phyloP scores from a whole-genome alignment of 2,797 vertebrate species.

The Cygnus olor region DNA sequence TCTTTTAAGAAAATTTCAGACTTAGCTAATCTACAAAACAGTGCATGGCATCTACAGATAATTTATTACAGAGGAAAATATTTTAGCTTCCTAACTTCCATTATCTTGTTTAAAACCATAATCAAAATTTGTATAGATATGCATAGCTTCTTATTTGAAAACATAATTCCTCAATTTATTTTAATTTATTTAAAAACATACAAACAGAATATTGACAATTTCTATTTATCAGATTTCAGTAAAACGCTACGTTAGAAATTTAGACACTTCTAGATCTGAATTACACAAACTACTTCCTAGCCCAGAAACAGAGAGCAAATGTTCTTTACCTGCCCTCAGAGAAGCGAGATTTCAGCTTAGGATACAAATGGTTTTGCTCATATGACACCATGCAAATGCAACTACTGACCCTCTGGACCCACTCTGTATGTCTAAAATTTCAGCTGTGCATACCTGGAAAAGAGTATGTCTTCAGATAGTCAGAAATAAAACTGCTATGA shows the following conservation, averaged over 20 bases:
- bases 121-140: neutral
- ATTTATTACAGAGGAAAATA: neutral
- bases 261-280: neutral
- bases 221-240: neutral
- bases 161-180: neutral
- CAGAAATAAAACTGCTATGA: neutral
- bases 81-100: neutral
- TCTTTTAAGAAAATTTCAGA: neutral
- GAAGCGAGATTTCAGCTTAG: neutral
- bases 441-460: neutral
- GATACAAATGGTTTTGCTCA: neutral
- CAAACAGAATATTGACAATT: neutral
- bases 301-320: neutral
- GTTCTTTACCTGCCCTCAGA: neutral
- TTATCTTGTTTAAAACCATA: neutral
- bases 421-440: neutral
- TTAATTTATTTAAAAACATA: neutral
- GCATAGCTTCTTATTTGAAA: neutral
- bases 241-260: neutral
- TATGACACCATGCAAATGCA: neutral
- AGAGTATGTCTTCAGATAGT: neutral
- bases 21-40: neutral
- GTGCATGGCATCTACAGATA: neutral
- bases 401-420: accelerated
- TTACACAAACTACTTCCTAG: neutral